Percentiles rank a stretch among this genome's conserved stretches.
phyloP scores from a whole-genome alignment of 2,888 invertebrate genomes.

The Oscheius sp. region DNA sequence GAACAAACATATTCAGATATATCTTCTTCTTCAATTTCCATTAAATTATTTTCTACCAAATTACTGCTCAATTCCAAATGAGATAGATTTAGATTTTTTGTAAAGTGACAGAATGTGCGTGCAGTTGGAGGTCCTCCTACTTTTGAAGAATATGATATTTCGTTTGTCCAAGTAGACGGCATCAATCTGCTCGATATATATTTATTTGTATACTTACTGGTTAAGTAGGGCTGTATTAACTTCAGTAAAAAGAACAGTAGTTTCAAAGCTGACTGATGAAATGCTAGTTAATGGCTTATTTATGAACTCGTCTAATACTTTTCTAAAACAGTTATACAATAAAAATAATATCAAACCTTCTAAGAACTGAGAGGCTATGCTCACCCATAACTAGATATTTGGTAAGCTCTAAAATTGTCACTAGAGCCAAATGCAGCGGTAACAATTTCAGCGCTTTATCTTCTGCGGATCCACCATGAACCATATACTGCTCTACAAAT shows the following conservation, averaged over 20 bases:
- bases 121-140: not conserved
- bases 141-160: constrained; percentile 8
- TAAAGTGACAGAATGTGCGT: constrained; percentile 17
- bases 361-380: not conserved
- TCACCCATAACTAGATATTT: not conserved
- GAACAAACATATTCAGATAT: not conserved
- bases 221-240: constrained; percentile 15
- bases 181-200: too few species aligned
- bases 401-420: constrained; percentile 31
- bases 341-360: not conserved
- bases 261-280: constrained; percentile 10
- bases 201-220: too few species aligned
- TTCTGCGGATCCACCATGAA: constrained; percentile 3
- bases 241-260: constrained; percentile 23
- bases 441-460: constrained; percentile 2
- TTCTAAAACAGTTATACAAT: not conserved
- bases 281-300: not conserved
- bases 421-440: constrained; percentile 28
- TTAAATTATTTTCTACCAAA: not conserved
- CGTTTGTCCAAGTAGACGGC: constrained; percentile 24
- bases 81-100: not conserved
- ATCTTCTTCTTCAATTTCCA: not conserved
- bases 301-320: constrained; percentile 14
- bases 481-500: not conserved
- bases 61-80: constrained; percentile 7